Base-by-base conservation (phyloP, 1,140 invertebrate genomes). In the Drosophila paulistorum region DNA sequence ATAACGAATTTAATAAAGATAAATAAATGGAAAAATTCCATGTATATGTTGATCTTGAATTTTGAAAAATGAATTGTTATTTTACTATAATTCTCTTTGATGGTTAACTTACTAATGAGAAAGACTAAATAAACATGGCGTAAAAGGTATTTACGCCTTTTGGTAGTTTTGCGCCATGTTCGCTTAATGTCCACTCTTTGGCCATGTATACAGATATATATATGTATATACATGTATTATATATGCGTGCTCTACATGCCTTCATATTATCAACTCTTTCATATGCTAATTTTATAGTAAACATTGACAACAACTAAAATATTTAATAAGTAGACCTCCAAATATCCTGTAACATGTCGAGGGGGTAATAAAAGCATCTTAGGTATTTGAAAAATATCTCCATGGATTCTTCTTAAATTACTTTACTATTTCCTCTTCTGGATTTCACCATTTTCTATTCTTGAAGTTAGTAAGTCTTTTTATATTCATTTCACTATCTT, bases 271-370 rank as follows among this genome's bases (percentile, higher is more conserved):
- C 57, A 59, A 61, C 61, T 77, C 75, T 77, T 74, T 77, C 67
- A 77, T 77, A 77, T 77, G 75, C 63, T 74, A 77, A 77, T 77
- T 77, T 74, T 70, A 77, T 74, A 77, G 75, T 77, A 77, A 77
- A 70, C 75, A 77, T 62, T 74, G 66, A 63, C 74, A 60, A 70
- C 26, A 59, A 59, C 71, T 55, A 70, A 59, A 20, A 59, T 9
- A 20, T 14, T 0, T 3, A 58, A 17, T 30, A 13, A 0, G 9
- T 4, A 13, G 59, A 26, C 17, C 11, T 23, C 1, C 0, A 4
- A 51, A 51, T 51, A 51, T 14, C 45, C 45, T 51, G 4, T 20
- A 48, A 10, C 0, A 45, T 17, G n/a, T 42, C 26, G 5, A n/a
- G 6, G 14, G n/a, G 6, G 41, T 7, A 35, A 1, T 7, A 35